These are phyloP conservation scores for Temnopleurus reevesii DNA, from an alignment of 53 echinoderm and acorn worm genomes.

Conservation along the genomic window DNA sequence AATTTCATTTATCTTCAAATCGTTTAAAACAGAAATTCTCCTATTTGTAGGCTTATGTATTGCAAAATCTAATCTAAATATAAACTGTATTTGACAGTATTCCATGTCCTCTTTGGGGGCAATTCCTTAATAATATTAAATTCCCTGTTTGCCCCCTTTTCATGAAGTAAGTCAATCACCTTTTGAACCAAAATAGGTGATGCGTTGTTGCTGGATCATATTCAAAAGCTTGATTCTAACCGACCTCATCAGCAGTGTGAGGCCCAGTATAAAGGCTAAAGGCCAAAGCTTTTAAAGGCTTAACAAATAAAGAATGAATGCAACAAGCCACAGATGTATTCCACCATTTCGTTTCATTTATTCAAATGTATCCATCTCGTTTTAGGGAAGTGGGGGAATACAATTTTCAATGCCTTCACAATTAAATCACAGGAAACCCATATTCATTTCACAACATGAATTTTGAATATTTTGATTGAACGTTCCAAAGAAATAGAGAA, in stretches of 20 bases:
- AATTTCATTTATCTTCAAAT: too few relatives aligned
- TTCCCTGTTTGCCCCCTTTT: not conserved
- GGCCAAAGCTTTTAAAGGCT: constrained; percentile 60
- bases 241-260: constrained; percentile 7
- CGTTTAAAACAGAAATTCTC: not conserved
- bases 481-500: not conserved
- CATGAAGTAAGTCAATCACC: constrained; percentile 18
- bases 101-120: not conserved
- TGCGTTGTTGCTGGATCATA: not conserved
- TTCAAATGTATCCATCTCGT: not conserved
- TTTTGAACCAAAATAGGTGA: constrained; percentile 22
- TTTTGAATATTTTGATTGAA: not conserved
- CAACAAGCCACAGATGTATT: constrained; percentile 9
- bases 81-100: not conserved
- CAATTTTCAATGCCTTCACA: constrained; percentile 12
- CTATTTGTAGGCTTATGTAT: not conserved
- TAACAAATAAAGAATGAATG: constrained; percentile 36
- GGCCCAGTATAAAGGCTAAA: constrained; percentile 15
- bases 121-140: not conserved
- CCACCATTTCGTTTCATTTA: not conserved
- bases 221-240: not conserved
- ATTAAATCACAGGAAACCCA: not conserved
- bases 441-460: not conserved
- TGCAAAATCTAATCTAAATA: not conserved
- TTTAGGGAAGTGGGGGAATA: not conserved